Percentiles rank a stretch among this genome's conserved stretches.
phyloP scores from a whole-genome alignment of 2,113 vertebrate genomes.

The Irena cyanogastra region DNA sequence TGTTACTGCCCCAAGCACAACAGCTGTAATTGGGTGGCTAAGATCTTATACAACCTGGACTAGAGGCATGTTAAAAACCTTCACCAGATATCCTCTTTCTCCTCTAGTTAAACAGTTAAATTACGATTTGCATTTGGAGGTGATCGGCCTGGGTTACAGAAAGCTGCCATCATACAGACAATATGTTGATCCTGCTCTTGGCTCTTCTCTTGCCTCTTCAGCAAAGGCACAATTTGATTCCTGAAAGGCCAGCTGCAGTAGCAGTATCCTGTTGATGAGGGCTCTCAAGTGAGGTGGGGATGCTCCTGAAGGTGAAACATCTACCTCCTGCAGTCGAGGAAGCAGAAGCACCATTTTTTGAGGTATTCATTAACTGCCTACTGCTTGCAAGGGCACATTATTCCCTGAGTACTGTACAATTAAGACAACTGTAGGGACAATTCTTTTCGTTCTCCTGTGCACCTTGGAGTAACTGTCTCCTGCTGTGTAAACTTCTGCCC shows the following conservation, averaged over 20 bases:
- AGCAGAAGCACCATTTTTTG: neutral
- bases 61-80: neutral
- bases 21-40: neutral
- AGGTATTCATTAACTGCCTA: neutral
- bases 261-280: neutral
- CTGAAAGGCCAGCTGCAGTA: neutral
- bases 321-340: neutral
- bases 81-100: neutral
- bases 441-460: neutral
- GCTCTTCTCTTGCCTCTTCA: neutral
- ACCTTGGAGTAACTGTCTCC: neutral
- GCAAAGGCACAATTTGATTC: neutral
- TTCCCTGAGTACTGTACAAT: neutral
- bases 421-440: neutral
- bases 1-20: neutral
- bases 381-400: neutral
- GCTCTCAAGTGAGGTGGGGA: neutral
- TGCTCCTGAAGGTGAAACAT: neutral
- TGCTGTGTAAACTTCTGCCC: neutral
- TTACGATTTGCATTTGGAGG: neutral
- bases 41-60: neutral
- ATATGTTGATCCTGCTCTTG: rapidly evolving
- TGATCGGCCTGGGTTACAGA: neutral
- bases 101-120: neutral
- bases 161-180: neutral